Percentiles rank a stretch among this genome's conserved stretches.
Conservation (phyloP, 2,888 invertebrate genomes). For the Lasioglossum calceatum region DNA sequence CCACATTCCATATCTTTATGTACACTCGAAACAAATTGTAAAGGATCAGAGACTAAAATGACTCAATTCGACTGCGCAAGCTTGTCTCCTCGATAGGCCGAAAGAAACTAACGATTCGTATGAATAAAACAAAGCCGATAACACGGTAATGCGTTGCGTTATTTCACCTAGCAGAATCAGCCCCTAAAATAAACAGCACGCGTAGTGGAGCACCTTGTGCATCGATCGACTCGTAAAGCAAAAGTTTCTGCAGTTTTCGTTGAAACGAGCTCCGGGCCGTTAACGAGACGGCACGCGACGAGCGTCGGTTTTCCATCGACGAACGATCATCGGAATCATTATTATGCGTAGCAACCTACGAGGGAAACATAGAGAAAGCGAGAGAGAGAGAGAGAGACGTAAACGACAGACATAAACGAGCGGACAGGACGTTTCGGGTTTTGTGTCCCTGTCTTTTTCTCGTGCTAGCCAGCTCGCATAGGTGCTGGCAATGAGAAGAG, state of each 20-base stretch:
- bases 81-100: not conserved
- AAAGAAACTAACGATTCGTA: not conserved
- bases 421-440: constrained; percentile 43
- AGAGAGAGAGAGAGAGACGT: not conserved
- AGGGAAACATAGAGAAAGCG: not conserved
- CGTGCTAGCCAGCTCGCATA: constrained; percentile 43
- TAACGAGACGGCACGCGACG: constrained; percentile 13
- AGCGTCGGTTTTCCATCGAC: constrained; percentile 19
- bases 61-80: too few relatives aligned
- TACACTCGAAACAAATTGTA: too few relatives aligned
- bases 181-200: not conserved
- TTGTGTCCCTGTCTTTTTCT: constrained; percentile 45
- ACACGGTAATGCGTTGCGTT: not conserved
- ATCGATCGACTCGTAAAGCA: not conserved
- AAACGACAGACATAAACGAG: constrained; percentile 46
- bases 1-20: too few relatives aligned
- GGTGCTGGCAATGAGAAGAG: constrained; percentile 71
- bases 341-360: constrained; percentile 27
- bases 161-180: not conserved
- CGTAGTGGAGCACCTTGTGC: not conserved
- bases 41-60: too few relatives aligned
- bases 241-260: not conserved
- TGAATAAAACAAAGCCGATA: not conserved
- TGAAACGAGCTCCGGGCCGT: not conserved
- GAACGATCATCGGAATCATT: constrained; percentile 50